phyloP scores from a whole-genome alignment of 2,797 vertebrate genomes.

The Dromococcyx pavoninus region DNA sequence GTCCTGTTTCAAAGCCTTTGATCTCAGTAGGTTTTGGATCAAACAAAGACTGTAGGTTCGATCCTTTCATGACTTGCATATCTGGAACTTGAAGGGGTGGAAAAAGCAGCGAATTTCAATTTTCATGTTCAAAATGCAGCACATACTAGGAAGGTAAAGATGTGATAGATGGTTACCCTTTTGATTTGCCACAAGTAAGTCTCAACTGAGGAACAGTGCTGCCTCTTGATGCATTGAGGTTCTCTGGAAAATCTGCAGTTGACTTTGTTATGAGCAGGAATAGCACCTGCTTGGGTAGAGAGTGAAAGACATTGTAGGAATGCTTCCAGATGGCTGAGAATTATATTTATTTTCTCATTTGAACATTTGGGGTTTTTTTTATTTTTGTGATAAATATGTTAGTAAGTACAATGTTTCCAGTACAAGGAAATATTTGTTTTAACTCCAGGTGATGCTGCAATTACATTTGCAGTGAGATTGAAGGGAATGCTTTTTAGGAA shows the following conservation, averaged over 20 bases:
- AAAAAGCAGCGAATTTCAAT: not conserved
- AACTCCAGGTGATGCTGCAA: not conserved
- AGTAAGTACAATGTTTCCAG: not conserved
- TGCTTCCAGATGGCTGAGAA: not conserved
- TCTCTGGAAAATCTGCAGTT: not conserved
- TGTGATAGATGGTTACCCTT: not conserved
- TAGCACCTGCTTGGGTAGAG: not conserved
- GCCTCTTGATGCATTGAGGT: not conserved
- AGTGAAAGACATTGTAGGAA: not conserved
- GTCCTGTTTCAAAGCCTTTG: slow-evolving; percentile 14
- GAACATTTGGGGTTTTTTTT: not conserved
- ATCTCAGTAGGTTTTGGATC: slow-evolving; percentile 4
- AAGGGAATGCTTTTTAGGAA: not conserved
- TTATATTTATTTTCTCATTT: not conserved
- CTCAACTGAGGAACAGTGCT: not conserved
- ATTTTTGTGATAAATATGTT: not conserved
- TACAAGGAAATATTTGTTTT: not conserved
- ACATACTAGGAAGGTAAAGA: not conserved
- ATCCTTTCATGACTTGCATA: not conserved
- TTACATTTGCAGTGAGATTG: not conserved
- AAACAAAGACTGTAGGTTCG: not conserved
- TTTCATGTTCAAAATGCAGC: not conserved
- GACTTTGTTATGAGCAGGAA: not conserved
- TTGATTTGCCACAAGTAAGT: not conserved
- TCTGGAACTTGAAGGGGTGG: not conserved